Evolutionary conservation across 1,140 invertebrate species (phyloP), one percentile per base, ranked within the genome.

Genomic region (Mesaphorura yosii): DNA sequence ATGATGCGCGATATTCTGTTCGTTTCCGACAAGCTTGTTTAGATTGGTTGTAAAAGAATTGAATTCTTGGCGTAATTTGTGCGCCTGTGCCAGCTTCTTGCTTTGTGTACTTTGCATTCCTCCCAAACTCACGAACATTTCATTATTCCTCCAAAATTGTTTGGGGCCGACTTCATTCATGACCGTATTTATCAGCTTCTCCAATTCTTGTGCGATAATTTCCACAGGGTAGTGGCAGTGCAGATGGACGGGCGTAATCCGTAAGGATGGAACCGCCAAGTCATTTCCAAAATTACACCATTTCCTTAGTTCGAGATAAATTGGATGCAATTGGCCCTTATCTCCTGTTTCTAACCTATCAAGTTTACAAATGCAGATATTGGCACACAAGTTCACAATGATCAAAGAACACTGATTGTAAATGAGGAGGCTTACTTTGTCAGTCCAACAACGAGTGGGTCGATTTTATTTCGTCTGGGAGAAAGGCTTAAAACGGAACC

Each of bases 261-360:
- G 48, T 2, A 63, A 20, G 14, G 78, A 70, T 3, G 78, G 74
- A 1, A 75, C 75, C 41, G 70, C 70, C 3, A 81, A 64, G 12
- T 72, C 71, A 28, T 73, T 55, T 4, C 75, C 79, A 69, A 75
- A 79, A 53, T 78, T 71, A 48, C 80, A 71, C 79, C 80, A 82
- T 17, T 70, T 64, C 2, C 71, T 67, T 2, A 70, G 70, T 3
- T 65, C 70, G 20, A 73, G 66, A 65, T 78, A 81, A n/a, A 74
- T 66, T 15, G 67, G 55, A 46, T 73, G 71, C 29, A 81, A 62
- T 31, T 68, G 65, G 7, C 72, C 75, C 22, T 71, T 68, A 26
- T 76, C 73, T 2, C 69, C 72, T 4, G 42, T 55, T 52, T 67
- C 64, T 51, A 51, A 60, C 42, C 48, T 55, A 45, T 2, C 27